phyloP scores from a whole-genome alignment of 2,797 vertebrate species.

The Odontamblyopus lacepedii region DNA sequence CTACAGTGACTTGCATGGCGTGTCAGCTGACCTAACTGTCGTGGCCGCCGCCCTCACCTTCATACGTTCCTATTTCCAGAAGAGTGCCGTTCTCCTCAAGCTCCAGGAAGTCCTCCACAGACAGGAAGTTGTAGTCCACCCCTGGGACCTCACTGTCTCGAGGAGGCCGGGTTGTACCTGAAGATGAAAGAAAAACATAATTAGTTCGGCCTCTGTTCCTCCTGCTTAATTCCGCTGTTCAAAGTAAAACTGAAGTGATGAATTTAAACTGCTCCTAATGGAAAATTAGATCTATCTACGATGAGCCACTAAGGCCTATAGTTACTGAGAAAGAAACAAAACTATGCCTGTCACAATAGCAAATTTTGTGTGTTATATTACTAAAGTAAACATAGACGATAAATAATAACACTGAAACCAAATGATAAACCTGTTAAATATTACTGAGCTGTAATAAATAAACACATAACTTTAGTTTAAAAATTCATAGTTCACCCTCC shows the following conservation, averaged over 20 bases:
- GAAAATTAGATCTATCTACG: background rate
- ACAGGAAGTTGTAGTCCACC: slow-evolving; percentile 97
- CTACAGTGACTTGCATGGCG: slow-evolving; percentile 10
- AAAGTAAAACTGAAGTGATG: background rate
- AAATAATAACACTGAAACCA: no score
- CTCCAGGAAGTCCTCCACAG: slow-evolving; percentile 90
- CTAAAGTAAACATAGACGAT: no score
- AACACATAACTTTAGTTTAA: no score
- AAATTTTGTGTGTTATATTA: no score
- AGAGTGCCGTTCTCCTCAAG: slow-evolving; percentile 92
- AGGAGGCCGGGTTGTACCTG: slow-evolving; percentile 93
- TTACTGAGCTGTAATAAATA: no score
- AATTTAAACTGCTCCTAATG: background rate
- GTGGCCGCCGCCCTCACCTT: slow-evolving; percentile 80
- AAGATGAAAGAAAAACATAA: slow-evolving; percentile 28
- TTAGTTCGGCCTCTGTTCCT: slow-evolving; percentile 10
- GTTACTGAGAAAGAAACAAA: background rate
- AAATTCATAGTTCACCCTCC: no score
- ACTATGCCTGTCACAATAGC: background rate
- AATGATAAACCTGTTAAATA: no score
- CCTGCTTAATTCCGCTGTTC: background rate
- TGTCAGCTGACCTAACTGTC: slow-evolving; percentile 27
- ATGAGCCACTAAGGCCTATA: background rate
- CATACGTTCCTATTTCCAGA: slow-evolving; percentile 95
- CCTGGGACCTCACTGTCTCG: slow-evolving; percentile 93